Percentiles rank a stretch among this genome's conserved stretches.
phyloP scores from a whole-genome alignment of 1,140 invertebrate species.

The Diorhabda elongata region DNA sequence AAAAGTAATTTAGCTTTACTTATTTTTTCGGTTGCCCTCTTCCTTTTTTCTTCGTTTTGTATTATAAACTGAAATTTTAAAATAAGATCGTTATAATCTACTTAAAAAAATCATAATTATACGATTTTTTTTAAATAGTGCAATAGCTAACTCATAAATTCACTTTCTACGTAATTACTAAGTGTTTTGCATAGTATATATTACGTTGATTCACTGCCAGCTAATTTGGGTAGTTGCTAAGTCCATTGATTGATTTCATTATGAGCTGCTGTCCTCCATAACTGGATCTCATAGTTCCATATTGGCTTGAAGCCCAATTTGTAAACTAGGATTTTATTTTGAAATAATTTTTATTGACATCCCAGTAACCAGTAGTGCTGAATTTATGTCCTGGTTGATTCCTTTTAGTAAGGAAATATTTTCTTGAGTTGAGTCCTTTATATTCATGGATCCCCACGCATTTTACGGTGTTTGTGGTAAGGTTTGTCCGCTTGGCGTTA shows the following conservation, averaged over 20 bases:
- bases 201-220: background rate
- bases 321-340: too few species aligned
- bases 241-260: background rate
- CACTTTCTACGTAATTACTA: background rate
- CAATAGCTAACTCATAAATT: background rate
- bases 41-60: slow-evolving; percentile 31
- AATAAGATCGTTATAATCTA: background rate
- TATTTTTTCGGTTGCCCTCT: slow-evolving; percentile 23
- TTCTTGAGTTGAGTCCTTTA: too few species aligned
- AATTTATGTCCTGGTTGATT: too few species aligned
- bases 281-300: too few species aligned
- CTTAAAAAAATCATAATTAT: background rate
- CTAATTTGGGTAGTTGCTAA: background rate
- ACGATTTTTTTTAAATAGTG: background rate
- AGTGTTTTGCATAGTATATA: background rate
- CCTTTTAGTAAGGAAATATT: too few species aligned
- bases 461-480: too few species aligned
- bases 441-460: too few species aligned
- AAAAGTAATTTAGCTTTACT: slow-evolving; percentile 17
- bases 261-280: too few species aligned
- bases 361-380: too few species aligned
- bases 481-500: too few species aligned
- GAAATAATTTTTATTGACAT: too few species aligned
- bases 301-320: too few species aligned
- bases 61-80: slow-evolving; percentile 25